A percentile compares a stretch with the other conserved stretches of the same genome.
Conservation (phyloP, 2,113 vertebrate genomes). For the Stegostoma tigrinum region DNA sequence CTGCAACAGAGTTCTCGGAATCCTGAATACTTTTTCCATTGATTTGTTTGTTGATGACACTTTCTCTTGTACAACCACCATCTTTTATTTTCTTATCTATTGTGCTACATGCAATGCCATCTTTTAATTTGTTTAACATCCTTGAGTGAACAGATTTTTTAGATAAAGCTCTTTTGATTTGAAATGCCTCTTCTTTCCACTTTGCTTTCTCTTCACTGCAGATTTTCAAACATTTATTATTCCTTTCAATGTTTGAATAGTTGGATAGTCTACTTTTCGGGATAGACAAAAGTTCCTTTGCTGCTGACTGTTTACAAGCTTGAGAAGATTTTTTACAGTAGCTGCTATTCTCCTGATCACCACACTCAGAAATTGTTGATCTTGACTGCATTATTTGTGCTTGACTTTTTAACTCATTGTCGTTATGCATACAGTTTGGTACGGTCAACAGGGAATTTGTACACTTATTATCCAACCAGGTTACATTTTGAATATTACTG, state of each 20-base stretch:
- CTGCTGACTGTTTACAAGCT: neutral
- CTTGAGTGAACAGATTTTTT: neutral
- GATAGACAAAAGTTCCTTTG: neutral
- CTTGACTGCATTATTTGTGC: neutral
- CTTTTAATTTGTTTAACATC: neutral
- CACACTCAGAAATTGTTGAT: neutral
- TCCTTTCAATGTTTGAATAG: neutral
- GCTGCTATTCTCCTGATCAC: neutral
- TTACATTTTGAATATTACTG: neutral
- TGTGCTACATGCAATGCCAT: neutral
- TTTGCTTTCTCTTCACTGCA: neutral
- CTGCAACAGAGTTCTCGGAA: neutral
- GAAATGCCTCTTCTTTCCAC: neutral
- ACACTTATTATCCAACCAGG: neutral
- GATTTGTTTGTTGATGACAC: neutral
- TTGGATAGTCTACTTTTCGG: neutral
- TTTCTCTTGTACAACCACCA: neutral
- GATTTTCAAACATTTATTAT: neutral
- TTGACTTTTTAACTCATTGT: neutral
- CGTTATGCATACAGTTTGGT: neutral
- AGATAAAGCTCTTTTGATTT: neutral
- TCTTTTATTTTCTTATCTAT: neutral
- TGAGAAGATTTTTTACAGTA: neutral
- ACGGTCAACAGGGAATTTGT: conserved; percentile 11
- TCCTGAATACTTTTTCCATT: neutral